Percentiles rank a stretch among this genome's conserved stretches.
Evolutionary conservation across 2,113 vertebrate genomes (phyloP).

Genomic region (Pleuronectes platessa): DNA sequence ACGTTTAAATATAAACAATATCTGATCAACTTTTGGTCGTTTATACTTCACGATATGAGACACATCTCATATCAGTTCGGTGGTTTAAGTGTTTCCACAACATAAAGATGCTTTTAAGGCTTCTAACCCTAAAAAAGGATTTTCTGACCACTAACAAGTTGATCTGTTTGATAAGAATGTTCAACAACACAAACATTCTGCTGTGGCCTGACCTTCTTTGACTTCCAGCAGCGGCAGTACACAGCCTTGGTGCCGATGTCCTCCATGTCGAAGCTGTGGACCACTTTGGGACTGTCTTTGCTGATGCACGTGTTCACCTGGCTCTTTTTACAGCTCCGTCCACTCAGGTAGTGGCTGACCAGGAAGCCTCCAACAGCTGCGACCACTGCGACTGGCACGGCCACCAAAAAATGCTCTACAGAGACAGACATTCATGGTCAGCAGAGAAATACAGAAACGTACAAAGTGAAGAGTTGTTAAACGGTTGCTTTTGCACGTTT

Average conservation of each 20-base stretch:
- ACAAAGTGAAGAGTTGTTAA: neutral
- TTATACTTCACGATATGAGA: neutral
- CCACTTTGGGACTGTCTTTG: slow-evolving; percentile 84
- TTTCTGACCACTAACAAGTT: too few relatives aligned
- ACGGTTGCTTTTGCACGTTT: neutral
- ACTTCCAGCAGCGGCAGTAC: slow-evolving; percentile 87
- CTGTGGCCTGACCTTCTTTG: slow-evolving; percentile 78
- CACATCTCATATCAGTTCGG: neutral
- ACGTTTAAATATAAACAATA: neutral
- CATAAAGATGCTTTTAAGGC: neutral
- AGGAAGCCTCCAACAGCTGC: slow-evolving; percentile 78
- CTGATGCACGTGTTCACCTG: slow-evolving; percentile 75
- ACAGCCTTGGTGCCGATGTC: slow-evolving; percentile 82
- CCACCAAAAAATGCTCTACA: slow-evolving; percentile 77
- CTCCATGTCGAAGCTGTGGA: slow-evolving; percentile 85
- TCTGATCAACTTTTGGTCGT: neutral
- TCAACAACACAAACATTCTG: neutral
- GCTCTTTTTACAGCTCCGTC: slow-evolving; percentile 66
- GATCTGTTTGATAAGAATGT: neutral
- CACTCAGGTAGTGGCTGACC: slow-evolving; percentile 70
- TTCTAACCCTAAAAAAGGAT: too few relatives aligned
- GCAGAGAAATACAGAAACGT: neutral
- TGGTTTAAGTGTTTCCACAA: neutral
- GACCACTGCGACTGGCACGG: slow-evolving; percentile 77
- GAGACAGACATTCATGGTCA: slow-evolving; percentile 13